phyloP scores from a whole-genome alignment of 2,888 invertebrate genomes.

The Priapulus caudatus region DNA sequence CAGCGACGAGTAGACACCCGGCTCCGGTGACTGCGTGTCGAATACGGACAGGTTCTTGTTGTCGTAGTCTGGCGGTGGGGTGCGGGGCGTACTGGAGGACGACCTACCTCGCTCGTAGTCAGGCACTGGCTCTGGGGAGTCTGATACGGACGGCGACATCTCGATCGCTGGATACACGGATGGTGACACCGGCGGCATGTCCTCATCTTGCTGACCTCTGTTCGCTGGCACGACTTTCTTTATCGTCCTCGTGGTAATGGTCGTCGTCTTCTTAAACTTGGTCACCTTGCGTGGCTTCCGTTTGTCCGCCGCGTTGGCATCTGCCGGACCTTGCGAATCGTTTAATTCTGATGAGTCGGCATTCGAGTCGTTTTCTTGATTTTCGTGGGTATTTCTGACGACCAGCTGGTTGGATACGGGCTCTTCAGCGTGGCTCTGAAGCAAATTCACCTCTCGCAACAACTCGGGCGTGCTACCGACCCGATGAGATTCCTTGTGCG shows the following conservation, averaged over 20 bases:
- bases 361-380: not conserved
- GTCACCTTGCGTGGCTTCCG: not conserved
- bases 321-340: no score
- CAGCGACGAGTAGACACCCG: not conserved
- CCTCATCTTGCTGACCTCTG: not conserved
- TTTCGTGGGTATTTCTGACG: not conserved
- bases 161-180: no score
- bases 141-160: not conserved
- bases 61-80: not conserved
- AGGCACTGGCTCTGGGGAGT: not conserved
- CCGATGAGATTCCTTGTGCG: not conserved
- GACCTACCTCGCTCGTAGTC: no score
- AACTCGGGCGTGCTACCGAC: not conserved
- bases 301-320: not conserved
- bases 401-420: not conserved
- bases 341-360: no score
- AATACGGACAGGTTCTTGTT: not conserved
- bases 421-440: no score
- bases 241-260: not conserved
- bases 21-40: not conserved
- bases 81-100: no score
- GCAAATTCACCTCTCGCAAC: not conserved
- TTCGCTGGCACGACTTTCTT: not conserved
- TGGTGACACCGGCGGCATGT: no score
- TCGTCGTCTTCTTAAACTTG: not conserved